These are phyloP conservation scores for Lithophane semibrunnea DNA, from an alignment of 2,888 invertebrate species.

Conservation along the genomic window DNA sequence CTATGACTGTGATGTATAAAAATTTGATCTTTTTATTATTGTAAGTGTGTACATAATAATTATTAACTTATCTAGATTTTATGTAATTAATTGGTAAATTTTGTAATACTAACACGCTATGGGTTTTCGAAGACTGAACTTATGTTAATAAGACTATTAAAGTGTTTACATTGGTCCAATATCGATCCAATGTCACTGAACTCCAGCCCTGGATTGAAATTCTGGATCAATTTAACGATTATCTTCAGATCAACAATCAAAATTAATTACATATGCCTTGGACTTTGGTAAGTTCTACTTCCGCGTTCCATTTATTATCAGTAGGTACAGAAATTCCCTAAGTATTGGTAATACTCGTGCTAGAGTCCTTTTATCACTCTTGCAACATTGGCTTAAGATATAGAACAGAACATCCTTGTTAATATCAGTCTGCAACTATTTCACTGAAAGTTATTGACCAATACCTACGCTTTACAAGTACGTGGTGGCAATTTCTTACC, in stretches of 20 bases:
- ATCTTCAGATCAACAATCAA: not conserved
- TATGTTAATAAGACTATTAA: not conserved
- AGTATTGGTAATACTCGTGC: not conserved
- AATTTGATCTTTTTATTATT: not conserved
- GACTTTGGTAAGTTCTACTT: conserved; percentile 18
- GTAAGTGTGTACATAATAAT: too few relatives aligned
- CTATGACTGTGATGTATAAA: too few relatives aligned
- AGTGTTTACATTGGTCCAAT: not conserved
- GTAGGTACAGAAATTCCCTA: not conserved
- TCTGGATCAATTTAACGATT: not conserved
- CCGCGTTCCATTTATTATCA: conserved; percentile 11
- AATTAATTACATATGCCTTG: not conserved
- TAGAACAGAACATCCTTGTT: not conserved
- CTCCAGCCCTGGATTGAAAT: not conserved
- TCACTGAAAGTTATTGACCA: not conserved
- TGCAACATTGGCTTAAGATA: not conserved
- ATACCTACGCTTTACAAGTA: too few relatives aligned
- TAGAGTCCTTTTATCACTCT: not conserved
- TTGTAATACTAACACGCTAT: not conserved
- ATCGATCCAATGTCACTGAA: not conserved
- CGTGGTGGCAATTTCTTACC: not conserved
- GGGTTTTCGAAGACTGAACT: not conserved
- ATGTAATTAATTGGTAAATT: not conserved
- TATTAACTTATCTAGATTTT: not conserved
- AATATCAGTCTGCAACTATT: not conserved